phyloP scores from a whole-genome alignment of 2,797 vertebrate genomes.

The Pantherophis vulpinus region DNA sequence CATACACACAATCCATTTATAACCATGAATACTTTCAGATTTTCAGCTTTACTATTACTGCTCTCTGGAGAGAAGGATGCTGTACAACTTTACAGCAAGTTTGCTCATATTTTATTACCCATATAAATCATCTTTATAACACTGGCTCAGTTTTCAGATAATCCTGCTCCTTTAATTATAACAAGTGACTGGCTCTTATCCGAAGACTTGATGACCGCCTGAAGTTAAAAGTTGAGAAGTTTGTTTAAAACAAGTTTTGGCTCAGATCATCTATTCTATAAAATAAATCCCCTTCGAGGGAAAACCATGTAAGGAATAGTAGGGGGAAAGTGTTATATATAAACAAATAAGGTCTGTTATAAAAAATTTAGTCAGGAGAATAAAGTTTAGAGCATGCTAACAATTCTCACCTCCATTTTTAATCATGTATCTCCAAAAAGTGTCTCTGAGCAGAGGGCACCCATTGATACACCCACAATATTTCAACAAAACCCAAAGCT shows the following conservation, averaged over 20 bases:
- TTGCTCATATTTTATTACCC: slow-evolving; percentile 43
- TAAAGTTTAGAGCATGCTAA: background rate
- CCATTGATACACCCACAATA: background rate
- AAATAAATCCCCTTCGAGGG: background rate
- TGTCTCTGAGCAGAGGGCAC: background rate
- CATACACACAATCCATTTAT: slow-evolving; percentile 42
- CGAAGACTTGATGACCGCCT: background rate
- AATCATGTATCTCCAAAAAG: background rate
- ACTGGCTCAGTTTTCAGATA: slow-evolving; percentile 21
- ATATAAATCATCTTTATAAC: slow-evolving; percentile 47
- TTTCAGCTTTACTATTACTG: slow-evolving; percentile 45
- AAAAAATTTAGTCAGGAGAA: background rate
- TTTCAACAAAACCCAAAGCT: background rate
- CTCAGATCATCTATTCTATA: background rate
- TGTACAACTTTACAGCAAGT: slow-evolving; percentile 43
- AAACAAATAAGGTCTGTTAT: background rate
- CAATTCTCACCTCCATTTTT: background rate
- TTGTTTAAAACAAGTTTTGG: background rate
- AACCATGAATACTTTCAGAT: slow-evolving; percentile 26
- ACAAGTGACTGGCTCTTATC: background rate
- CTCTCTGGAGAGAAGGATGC: slow-evolving; percentile 37
- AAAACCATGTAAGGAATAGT: background rate
- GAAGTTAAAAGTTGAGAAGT: background rate
- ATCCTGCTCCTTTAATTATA: background rate
- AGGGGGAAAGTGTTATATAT: background rate